Percentiles rank a stretch among this genome's conserved stretches.
Evolutionary conservation across 2,797 vertebrate genomes (phyloP).

Genomic region (Gobionotothen gibberifrons): DNA sequence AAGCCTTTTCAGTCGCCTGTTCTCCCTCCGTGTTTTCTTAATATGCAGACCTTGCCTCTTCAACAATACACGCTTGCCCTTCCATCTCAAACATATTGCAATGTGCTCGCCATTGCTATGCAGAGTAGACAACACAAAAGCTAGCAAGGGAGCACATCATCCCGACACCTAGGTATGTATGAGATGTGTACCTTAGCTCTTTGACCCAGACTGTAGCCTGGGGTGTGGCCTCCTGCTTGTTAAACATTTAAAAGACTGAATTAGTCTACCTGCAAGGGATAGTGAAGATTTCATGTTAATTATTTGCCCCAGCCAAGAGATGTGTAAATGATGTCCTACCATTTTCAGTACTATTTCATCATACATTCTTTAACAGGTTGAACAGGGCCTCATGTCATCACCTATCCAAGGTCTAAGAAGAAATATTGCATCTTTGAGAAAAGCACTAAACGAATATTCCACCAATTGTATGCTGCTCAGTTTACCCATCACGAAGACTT

Average conservation of each 20-base stretch:
- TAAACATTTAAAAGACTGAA: constrained; percentile 38
- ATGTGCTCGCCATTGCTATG: constrained; percentile 77
- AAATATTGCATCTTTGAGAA: background rate
- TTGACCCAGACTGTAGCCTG: constrained; percentile 46
- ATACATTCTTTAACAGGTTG: background rate
- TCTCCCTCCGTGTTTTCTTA: constrained; percentile 80
- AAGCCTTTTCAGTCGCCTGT: constrained; percentile 77
- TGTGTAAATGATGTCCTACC: too few relatives aligned
- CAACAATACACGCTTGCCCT: constrained; percentile 71
- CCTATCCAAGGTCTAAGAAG: background rate
- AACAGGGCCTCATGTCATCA: constrained; percentile 3
- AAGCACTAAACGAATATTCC: background rate
- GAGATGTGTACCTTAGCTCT: constrained; percentile 64
- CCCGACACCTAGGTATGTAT: constrained; percentile 71
- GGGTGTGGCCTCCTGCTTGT: constrained; percentile 25
- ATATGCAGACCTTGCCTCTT: constrained; percentile 77
- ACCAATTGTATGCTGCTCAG: background rate
- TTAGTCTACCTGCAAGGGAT: background rate
- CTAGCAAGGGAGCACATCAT: constrained; percentile 45
- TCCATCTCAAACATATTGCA: constrained; percentile 73
- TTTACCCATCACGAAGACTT: background rate
- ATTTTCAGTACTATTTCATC: constrained; percentile 1
- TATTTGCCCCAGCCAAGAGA: background rate
- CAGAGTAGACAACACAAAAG: constrained; percentile 68
- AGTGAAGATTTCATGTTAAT: background rate